Evolutionary conservation across 2,113 vertebrate genomes (phyloP).

Genomic region (Neotoma lepida): DNA sequence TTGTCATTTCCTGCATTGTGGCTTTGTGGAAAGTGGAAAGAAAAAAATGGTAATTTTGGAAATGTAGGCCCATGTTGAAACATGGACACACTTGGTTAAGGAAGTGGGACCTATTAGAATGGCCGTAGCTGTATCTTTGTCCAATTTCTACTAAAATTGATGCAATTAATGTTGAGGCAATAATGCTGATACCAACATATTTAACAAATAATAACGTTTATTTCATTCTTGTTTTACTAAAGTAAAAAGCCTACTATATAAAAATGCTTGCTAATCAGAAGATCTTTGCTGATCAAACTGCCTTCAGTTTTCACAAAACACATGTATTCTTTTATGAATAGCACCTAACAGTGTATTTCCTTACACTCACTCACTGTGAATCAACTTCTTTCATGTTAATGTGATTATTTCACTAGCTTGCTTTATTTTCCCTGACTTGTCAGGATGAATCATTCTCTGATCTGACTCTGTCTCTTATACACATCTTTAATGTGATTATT

Average conservation of each 20-base stretch:
- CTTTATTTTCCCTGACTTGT: background rate
- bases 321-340: background rate
- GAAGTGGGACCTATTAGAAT: too few species aligned
- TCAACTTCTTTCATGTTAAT: background rate
- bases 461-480: too few species aligned
- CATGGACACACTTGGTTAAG: too few species aligned
- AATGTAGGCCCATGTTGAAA: too few species aligned
- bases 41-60: too few species aligned
- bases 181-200: background rate
- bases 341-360: background rate
- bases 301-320: background rate
- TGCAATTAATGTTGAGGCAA: background rate
- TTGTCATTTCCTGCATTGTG: too few species aligned
- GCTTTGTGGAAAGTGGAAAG: too few species aligned
- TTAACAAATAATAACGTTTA: background rate
- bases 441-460: background rate
- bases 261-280: background rate
- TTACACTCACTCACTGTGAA: background rate
- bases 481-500: background rate
- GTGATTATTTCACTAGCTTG: background rate
- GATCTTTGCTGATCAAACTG: background rate
- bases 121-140: background rate
- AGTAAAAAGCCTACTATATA: background rate
- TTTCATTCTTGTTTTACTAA: slow-evolving; percentile 3
- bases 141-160: background rate